Base-by-base conservation (phyloP, 2,888 invertebrate genomes). In the Oeneis ivallda region DNA sequence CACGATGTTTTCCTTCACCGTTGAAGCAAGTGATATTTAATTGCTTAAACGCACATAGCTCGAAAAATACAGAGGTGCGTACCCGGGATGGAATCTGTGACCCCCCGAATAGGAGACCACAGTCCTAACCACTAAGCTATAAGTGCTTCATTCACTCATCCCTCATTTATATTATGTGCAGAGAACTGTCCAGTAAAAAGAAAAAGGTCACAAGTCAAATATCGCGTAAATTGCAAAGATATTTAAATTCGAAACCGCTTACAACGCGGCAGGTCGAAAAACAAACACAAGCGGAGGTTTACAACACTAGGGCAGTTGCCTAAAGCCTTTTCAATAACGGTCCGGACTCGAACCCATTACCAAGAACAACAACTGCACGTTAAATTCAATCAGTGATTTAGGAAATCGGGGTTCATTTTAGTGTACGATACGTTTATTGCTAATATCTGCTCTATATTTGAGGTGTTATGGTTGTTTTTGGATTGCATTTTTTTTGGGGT, bases 401-500 rank as follows among this genome's bases (percentile, higher is more conserved):
- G 68, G 68, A 66, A 68, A 68, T 66, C 63, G 65, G 63, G 60
- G 50, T 59, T 49, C 54, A 60, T 59, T 52, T 45, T 57, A 43
- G 52, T 53, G 34, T 59, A 43, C 9, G 4, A 10, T 41, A 34
- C 17, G 19, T n/a, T 49, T 11, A 26, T 3, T 41, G 70, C 43
- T 37, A 78, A 67, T 74, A 64, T 62, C 19, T 62, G 68, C 74
- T 70, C 26, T 78, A 75, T 73, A n/a, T 8, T 1, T n/a, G 0
- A 11, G 4, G 69, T 34, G 5, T 57, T 68, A 65, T 26, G 54
- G 69, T 58, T 59, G 54, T 26, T 34, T 64, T 61, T 66, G 34
- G 47, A 17, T 59, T 34, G 39, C 17, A 1, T 1, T 9, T 26
- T n/a, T 41, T 63, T 67, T 50, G 17, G 61, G 56, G 60, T 26